Evolutionary conservation across 1,140 invertebrate species (phyloP).

Genomic region (Dreissena polymorpha): DNA sequence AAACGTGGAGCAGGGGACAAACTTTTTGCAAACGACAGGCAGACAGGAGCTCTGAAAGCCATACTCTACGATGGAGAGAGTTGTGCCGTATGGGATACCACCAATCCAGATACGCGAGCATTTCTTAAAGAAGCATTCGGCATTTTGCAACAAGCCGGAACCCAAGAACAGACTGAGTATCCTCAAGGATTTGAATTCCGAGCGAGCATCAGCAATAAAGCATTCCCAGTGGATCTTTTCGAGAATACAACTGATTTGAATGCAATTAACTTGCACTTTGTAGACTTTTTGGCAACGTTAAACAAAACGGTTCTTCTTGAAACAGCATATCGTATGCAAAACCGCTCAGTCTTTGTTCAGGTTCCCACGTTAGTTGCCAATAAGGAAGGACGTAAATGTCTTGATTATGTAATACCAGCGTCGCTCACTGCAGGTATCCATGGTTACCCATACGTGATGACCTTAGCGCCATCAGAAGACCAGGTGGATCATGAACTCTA

Average conservation of each 20-base stretch:
- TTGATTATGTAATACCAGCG: constrained; percentile 85
- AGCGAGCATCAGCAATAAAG: constrained; percentile 84
- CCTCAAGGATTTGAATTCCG: constrained; percentile 49
- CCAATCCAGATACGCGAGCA: constrained; percentile 77
- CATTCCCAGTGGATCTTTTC: constrained; percentile 84
- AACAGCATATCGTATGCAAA: constrained; percentile 56
- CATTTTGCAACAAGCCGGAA: constrained; percentile 87
- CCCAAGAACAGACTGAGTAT: constrained; percentile 25
- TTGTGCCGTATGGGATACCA: constrained; percentile 73
- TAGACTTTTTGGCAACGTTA: constrained; percentile 10
- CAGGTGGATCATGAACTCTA: constrained; percentile 88
- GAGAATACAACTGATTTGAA: constrained; percentile 48
- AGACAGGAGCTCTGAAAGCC: constrained; percentile 80
- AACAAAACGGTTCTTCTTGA: constrained; percentile 55
- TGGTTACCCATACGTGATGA: constrained; percentile 91
- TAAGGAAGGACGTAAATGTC: constrained; percentile 45
- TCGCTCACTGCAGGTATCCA: constrained; percentile 89
- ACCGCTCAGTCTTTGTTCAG: constrained; percentile 53
- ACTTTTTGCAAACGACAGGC: constrained; percentile 67
- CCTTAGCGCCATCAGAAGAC: constrained; percentile 73
- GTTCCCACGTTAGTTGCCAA: constrained; percentile 46
- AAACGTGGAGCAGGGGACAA: constrained; percentile 51
- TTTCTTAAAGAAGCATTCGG: constrained; percentile 91
- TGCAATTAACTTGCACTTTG: constrained; percentile 41
- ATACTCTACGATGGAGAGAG: constrained; percentile 88